Conservation (phyloP, 2,888 invertebrate species). For the Nomada ruficornis region DNA sequence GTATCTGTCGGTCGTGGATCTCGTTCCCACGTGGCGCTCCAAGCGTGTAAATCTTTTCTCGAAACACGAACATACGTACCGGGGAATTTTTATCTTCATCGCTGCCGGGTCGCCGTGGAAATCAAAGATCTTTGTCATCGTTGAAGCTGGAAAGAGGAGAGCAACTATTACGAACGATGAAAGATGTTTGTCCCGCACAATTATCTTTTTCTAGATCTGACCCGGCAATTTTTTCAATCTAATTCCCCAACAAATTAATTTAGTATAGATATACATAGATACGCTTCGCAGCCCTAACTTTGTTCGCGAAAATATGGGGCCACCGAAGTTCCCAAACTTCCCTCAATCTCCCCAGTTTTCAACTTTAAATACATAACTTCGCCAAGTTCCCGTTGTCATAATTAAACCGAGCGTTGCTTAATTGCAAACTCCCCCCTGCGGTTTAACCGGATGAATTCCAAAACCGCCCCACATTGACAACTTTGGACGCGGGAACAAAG, state of each 20-base stretch:
- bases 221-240: too few relatives aligned
- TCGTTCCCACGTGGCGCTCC: conserved; percentile 41
- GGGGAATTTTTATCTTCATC: conserved; percentile 24
- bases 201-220: too few relatives aligned
- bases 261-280: too few relatives aligned
- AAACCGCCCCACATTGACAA: too few relatives aligned
- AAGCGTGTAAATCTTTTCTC: conserved; percentile 28
- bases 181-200: not conserved
- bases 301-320: not conserved
- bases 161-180: not conserved
- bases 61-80: conserved; percentile 23
- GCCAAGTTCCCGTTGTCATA: not conserved
- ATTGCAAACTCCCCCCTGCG: too few relatives aligned
- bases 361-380: not conserved
- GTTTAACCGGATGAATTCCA: too few relatives aligned
- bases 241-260: too few relatives aligned
- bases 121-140: not conserved
- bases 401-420: not conserved
- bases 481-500: too few relatives aligned
- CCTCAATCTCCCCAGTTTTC: not conserved
- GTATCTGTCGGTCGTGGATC: conserved; percentile 30
- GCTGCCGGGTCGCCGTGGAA: not conserved
- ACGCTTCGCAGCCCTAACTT: not conserved
- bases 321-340: not conserved
- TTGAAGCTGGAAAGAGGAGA: not conserved